These are phyloP conservation scores for Lepas anatifera DNA, from an alignment of 2,888 invertebrate species.

Conservation along the genomic window DNA sequence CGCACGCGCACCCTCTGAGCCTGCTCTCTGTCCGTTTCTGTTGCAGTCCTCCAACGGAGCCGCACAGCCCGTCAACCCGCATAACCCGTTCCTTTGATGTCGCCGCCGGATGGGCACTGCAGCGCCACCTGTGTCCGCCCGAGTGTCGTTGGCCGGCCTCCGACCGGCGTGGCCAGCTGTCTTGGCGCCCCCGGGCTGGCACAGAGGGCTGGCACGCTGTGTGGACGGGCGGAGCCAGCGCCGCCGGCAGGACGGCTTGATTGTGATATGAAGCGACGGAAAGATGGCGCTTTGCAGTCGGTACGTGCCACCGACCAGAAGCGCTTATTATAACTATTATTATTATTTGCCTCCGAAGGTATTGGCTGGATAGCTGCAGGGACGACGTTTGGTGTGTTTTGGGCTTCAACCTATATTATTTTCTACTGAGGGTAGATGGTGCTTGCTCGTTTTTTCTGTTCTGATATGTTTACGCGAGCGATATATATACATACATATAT, in stretches of 20 bases:
- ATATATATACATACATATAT: no score
- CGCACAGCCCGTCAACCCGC: background rate
- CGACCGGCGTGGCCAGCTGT: background rate
- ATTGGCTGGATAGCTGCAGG: background rate
- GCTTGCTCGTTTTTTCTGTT: no score
- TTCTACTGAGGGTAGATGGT: background rate
- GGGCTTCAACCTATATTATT: background rate
- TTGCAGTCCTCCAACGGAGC: background rate
- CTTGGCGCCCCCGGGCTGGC: no score
- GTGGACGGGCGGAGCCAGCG: background rate
- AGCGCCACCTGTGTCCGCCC: background rate
- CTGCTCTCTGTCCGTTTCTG: background rate
- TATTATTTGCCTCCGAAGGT: background rate
- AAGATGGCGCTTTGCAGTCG: background rate
- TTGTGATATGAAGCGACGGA: background rate
- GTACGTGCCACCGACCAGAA: no score
- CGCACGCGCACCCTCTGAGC: no score
- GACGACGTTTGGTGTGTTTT: background rate
- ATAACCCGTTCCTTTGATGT: slow-evolving; percentile 7
- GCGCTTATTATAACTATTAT: background rate
- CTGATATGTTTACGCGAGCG: no score
- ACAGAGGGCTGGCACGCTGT: no score
- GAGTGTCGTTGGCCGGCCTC: background rate
- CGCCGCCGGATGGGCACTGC: no score
- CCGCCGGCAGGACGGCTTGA: background rate